phyloP scores from a whole-genome alignment of 2,797 vertebrate genomes.

The Microcaecilia unicolor region DNA sequence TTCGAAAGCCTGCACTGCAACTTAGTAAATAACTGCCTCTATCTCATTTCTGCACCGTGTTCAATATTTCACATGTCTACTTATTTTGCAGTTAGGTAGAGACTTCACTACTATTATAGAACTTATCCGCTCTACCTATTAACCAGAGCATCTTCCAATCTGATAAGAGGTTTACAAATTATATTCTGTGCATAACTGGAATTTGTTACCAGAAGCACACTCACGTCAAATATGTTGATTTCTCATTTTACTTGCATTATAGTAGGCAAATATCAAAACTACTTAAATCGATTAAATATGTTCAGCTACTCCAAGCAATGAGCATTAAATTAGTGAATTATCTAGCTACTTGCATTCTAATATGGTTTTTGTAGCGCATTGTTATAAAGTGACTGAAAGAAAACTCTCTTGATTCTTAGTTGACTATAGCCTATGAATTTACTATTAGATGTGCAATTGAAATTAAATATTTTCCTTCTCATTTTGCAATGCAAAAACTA shows the following conservation, averaged over 20 bases:
- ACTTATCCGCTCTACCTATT: conserved; percentile 49
- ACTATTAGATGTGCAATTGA: no score
- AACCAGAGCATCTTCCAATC: conserved; percentile 47
- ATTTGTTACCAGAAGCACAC: conserved; percentile 20
- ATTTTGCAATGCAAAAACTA: no score
- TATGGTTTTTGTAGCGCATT: no score
- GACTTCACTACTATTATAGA: conserved; percentile 52
- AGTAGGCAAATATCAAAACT: conserved; percentile 16
- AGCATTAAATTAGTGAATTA: conserved; percentile 3
- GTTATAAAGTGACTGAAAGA: no score
- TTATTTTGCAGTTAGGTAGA: conserved; percentile 46
- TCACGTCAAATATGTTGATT: conserved; percentile 20
- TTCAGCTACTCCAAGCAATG: conserved; percentile 10
- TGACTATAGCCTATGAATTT: no score
- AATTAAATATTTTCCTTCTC: no score
- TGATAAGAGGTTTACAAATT: conserved; percentile 56
- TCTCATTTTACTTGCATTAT: conserved; percentile 15
- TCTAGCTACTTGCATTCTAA: no score
- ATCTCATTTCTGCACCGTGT: conserved; percentile 29
- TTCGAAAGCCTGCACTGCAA: conserved; percentile 3
- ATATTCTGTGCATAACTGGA: conserved; percentile 42
- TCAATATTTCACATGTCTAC: conserved; percentile 43
- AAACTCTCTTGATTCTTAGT: no score
- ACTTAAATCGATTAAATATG: conserved; percentile 13
- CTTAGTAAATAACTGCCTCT: conserved; percentile 28